Conservation (phyloP, 2,797 vertebrate species). For the Tadarida brasiliensis region DNA sequence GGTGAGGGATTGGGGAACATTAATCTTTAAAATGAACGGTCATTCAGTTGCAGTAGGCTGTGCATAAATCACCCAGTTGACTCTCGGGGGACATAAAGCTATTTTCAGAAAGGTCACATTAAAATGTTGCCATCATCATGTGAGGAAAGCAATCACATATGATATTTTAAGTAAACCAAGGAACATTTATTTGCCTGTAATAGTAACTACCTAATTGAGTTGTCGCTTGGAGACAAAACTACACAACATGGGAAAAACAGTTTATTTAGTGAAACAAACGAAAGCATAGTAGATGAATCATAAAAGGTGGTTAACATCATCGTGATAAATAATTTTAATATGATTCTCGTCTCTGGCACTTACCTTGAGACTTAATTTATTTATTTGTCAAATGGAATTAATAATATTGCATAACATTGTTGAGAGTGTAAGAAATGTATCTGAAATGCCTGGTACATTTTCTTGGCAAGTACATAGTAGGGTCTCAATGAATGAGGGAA, state of each 20-base stretch:
- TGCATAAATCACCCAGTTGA: not conserved
- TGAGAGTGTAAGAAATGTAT: not conserved
- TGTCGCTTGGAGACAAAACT: not conserved
- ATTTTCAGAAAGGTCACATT: conserved; percentile 63
- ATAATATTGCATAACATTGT: not conserved
- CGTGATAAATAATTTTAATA: not conserved
- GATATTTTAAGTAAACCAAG: conserved; percentile 39
- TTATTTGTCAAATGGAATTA: not conserved
- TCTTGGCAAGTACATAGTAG: not conserved
- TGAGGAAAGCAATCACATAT: not conserved
- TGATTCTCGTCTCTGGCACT: not conserved
- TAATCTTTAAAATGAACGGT: conserved; percentile 43
- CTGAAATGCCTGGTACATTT: not conserved
- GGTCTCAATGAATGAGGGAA: not conserved
- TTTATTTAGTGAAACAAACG: not conserved
- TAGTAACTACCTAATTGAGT: not conserved
- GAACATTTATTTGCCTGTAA: not conserved
- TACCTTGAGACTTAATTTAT: not conserved
- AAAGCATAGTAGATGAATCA: not conserved
- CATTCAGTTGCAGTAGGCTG: not conserved
- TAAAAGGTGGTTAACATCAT: not conserved
- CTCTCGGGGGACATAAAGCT: conserved; percentile 9
- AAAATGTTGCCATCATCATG: conserved; percentile 8
- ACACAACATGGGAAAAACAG: not conserved
- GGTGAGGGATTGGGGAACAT: not conserved